These are phyloP conservation scores for Pseudorasbora parva DNA, from an alignment of 2,113 vertebrate genomes.

Conservation along the genomic window DNA sequence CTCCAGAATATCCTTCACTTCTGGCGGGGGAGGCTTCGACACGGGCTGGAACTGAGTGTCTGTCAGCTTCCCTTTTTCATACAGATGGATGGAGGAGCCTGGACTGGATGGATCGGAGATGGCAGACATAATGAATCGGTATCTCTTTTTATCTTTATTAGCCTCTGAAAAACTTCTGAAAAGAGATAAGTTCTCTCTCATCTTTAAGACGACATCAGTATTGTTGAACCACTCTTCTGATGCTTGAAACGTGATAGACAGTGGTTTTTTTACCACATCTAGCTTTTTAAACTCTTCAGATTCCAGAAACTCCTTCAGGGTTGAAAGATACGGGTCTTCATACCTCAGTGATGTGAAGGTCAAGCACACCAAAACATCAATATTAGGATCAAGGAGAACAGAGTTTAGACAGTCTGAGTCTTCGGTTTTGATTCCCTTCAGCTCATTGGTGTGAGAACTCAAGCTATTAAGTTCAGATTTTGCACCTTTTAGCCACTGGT, in stretches of 20 bases:
- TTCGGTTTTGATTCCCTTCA: background rate
- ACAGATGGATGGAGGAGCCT: conserved; percentile 34
- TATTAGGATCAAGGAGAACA: background rate
- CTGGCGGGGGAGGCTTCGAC: background rate
- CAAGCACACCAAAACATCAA: background rate
- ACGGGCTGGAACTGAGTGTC: too few relatives aligned
- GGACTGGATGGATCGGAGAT: background rate
- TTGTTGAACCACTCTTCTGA: background rate
- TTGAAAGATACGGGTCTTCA: too few relatives aligned
- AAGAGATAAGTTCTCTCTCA: conserved; percentile 26
- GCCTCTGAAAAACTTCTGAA: background rate
- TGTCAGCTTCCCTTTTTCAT: background rate
- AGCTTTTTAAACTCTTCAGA: background rate
- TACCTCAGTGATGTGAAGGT: too few relatives aligned
- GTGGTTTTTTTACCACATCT: background rate
- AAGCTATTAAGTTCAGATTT: background rate
- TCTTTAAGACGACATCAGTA: background rate
- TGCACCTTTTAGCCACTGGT: background rate
- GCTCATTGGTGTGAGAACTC: background rate
- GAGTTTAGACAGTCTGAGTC: background rate
- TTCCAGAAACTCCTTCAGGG: background rate
- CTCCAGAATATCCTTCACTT: background rate
- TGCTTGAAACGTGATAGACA: background rate
- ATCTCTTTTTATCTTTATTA: conserved; percentile 3
- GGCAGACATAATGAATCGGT: conserved; percentile 18